Conservation (phyloP, 2,113 vertebrate species). For the Narcine bancroftii region DNA sequence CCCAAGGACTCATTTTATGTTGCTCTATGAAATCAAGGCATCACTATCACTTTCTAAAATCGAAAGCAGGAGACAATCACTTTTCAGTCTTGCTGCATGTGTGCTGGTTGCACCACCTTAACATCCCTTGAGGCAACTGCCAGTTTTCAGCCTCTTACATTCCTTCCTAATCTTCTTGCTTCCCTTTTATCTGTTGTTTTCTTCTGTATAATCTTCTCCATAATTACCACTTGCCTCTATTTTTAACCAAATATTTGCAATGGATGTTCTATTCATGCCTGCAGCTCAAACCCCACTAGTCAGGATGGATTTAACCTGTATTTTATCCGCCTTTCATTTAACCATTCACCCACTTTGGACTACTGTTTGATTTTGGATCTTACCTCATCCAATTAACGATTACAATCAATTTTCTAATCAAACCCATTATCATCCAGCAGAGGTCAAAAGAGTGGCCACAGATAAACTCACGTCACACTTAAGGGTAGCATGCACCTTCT, state of each 20-base stretch:
- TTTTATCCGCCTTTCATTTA: neutral
- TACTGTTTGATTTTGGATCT: neutral
- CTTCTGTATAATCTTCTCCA: neutral
- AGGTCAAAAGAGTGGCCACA: too few relatives aligned
- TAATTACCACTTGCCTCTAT: neutral
- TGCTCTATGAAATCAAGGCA: neutral
- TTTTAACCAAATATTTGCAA: neutral
- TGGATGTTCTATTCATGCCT: neutral
- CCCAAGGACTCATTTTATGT: neutral
- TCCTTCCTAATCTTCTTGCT: neutral
- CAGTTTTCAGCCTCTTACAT: neutral
- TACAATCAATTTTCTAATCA: neutral
- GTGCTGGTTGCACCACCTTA: neutral
- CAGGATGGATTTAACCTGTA: neutral
- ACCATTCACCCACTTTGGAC: neutral
- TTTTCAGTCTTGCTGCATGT: neutral
- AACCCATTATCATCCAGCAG: neutral
- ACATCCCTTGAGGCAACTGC: neutral
- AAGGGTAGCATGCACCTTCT: too few relatives aligned
- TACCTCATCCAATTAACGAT: neutral
- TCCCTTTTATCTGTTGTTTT: neutral
- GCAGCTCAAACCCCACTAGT: neutral
- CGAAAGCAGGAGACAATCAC: neutral
- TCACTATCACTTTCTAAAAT: neutral
- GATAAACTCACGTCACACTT: too few relatives aligned